Percentiles rank a stretch among this genome's conserved stretches.
phyloP scores from a whole-genome alignment of 2,113 vertebrate species.

The Notothenia rossii region DNA sequence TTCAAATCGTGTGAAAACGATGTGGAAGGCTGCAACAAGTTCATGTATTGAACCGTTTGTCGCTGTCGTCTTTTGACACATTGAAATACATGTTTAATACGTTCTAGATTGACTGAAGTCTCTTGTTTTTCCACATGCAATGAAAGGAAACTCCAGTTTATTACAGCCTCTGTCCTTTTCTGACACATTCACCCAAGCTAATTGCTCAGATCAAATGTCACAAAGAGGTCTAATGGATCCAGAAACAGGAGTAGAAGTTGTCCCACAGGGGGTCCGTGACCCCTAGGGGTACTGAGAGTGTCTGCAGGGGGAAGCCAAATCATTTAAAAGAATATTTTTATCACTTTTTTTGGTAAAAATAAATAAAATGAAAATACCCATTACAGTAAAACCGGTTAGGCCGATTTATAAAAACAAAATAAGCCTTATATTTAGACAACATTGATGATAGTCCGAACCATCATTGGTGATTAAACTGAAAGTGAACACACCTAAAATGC shows the following conservation, averaged over 20 bases:
- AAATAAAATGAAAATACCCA: too few relatives aligned
- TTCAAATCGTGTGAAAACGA: neutral
- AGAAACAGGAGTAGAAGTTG: too few relatives aligned
- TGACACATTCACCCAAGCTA: neutral
- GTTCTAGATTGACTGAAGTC: neutral
- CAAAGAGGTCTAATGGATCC: too few relatives aligned
- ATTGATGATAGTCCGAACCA: neutral
- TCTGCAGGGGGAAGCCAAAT: too few relatives aligned
- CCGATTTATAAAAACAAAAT: too few relatives aligned
- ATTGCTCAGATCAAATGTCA: neutral
- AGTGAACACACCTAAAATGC: neutral
- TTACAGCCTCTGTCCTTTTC: neutral
- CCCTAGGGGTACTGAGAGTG: too few relatives aligned
- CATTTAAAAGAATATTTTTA: too few relatives aligned
- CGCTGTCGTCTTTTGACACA: neutral
- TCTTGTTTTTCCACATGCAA: neutral
- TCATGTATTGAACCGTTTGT: conserved; percentile 1
- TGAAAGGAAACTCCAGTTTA: conserved; percentile 12
- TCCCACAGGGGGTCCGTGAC: too few relatives aligned
- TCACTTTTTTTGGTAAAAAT: too few relatives aligned
- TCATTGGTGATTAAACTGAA: neutral
- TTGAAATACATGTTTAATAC: neutral
- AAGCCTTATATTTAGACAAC: too few relatives aligned
- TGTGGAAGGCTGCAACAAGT: neutral
- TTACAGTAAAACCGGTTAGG: too few relatives aligned